Evolutionary conservation across 2,888 invertebrate genomes (phyloP).

Genomic region (Chymomyza procnemis): DNA sequence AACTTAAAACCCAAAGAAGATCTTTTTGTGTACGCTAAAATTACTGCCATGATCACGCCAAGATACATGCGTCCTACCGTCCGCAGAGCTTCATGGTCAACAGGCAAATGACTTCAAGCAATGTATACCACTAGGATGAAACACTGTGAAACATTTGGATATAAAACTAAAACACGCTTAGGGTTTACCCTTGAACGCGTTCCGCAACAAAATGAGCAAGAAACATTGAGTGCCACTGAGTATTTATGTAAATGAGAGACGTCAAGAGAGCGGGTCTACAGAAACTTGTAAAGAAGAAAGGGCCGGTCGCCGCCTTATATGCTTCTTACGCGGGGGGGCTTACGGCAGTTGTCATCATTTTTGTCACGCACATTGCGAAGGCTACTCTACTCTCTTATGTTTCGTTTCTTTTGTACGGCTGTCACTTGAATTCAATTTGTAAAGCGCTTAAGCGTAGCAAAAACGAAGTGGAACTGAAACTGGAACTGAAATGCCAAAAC

Average conservation of each 20-base stretch:
- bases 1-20: too few relatives aligned
- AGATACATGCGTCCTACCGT: constrained; percentile 23
- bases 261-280: neutral
- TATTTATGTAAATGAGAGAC: constrained; percentile 19
- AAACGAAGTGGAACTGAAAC: constrained; percentile 41
- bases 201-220: neutral
- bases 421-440: constrained; percentile 48
- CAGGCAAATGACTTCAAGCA: constrained; percentile 32
- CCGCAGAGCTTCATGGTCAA: constrained; percentile 61
- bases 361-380: constrained; percentile 67
- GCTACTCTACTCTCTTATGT: constrained; percentile 43
- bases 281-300: neutral
- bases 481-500: constrained; percentile 37
- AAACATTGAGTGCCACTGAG: neutral
- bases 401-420: constrained; percentile 10
- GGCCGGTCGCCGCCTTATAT: neutral
- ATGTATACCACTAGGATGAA: constrained; percentile 42
- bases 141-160: constrained; percentile 13
- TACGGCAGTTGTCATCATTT: constrained; percentile 61
- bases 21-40: neutral
- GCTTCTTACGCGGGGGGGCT: too few relatives aligned
- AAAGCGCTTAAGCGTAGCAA: constrained; percentile 40
- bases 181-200: constrained; percentile 42
- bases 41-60: neutral
- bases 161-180: neutral